Base-by-base conservation (phyloP, 2,113 vertebrate species). In the Carassius auratus region DNA sequence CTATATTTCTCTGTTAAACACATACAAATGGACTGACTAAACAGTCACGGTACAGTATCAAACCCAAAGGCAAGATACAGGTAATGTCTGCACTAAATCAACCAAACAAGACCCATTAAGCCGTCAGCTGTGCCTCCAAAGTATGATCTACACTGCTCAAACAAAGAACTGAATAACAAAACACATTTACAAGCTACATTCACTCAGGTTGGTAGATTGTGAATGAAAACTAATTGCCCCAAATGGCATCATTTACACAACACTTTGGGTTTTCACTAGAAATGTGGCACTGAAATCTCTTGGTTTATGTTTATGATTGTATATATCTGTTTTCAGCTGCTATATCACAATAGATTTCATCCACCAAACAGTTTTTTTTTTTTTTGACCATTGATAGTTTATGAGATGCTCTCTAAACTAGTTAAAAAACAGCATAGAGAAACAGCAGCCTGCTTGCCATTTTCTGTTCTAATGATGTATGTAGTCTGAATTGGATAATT, bases 11-110 rank as follows among this genome's bases (percentile, higher is more conserved):
- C 17, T 8, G 52, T 84, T 81, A 84, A 50, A 50, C 57, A 50
- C 48, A 69, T 19, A 59, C 50, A 38, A 30, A 85, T 85, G 30
- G 74, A 68, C 45, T 80, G 45, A 81, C 26, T 62, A 50, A 26
- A 71, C 26, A 86, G 62, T 77, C 45, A 66, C 55, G 14, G 71
- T 71, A 79, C 3, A 14, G 33, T 45, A 14, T 38, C 84, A 50
- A 78, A 84, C 83, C 79, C 42, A 42, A 42, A 5, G 38, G 38
- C 6, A 8, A 42, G 5, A 42, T 42, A 42, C 55, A 76, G 69
- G 57, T 82, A 86, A 76, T 76, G 73, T 79, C 78, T 52, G 8
- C 45, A 52, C 68, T 86, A 36, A 71, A 81, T 86, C 55, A 74
- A 76, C 23, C 61, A 14, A 71, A 80, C 26, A 80, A 71, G 33